Base-by-base conservation (phyloP, 2,797 vertebrate species). In the Mormyrops boulengeri region DNA sequence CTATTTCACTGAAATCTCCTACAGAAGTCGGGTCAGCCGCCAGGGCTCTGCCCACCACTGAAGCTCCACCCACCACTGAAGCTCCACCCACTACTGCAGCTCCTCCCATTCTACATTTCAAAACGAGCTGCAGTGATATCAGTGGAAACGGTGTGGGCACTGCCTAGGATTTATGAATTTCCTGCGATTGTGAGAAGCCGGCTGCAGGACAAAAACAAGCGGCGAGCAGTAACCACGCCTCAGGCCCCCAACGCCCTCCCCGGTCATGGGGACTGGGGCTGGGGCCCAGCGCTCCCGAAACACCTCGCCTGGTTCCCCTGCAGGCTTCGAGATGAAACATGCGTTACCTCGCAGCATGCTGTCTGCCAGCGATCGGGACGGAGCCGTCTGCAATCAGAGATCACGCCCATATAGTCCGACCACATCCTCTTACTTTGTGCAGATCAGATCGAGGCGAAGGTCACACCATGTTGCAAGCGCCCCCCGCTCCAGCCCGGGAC, bases 341-440 rank as follows among this genome's bases (percentile, higher is more conserved):
- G 19, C 7, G 34, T 49, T 8, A 2, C 82, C 17, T n/a, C 0
- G 47, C 26, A 60, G 9, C 12, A 6, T 30, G 30, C 82, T n/a
- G 52, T 86, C 55, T 22, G 80, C 55, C 6, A 80, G 26, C 19
- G 44, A 62, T 14, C 26, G 38, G 77, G 12, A 53, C n/a, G 34
- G 8, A 22, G 30, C 49, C 57, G 52, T 44, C 52, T 47, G 4
- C 50, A n/a, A 19, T 50, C 44, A 84, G 22, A 89, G 82, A 69
- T 89, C 14, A 3, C 30, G 49, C 62, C 47, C 34, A 17, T 69
- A 49, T n/a, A 50, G 12, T 66, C 30, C 34, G 14, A 85, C 89
- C 89, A 86, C 89, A 89, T 89, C 82, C 82, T 89, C 89, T 86
- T 5, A 85, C 26, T 11, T 60, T 4, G 9, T 12, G 22, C 55